Evolutionary conservation across 2,113 vertebrate species (phyloP).

Genomic region (Sardina pilchardus): DNA sequence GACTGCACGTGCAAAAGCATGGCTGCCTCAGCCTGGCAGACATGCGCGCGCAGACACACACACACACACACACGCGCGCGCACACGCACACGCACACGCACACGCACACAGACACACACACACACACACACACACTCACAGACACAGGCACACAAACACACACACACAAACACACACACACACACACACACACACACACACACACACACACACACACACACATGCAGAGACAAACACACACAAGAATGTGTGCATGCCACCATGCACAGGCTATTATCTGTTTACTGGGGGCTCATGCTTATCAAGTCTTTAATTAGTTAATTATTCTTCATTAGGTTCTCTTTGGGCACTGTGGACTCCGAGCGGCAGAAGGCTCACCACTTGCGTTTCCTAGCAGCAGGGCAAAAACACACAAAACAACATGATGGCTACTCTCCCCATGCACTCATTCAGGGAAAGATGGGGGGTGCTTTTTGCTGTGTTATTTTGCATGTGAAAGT

Average conservation of each 20-base stretch:
- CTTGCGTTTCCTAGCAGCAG: slow-evolving; percentile 52
- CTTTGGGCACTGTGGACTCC: slow-evolving; percentile 70
- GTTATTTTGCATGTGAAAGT: slow-evolving; percentile 70
- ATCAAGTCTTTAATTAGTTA: slow-evolving; percentile 75
- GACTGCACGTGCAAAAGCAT: slow-evolving; percentile 18
- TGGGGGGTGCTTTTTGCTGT: slow-evolving; percentile 44
- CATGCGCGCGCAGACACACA: background rate
- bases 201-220: background rate
- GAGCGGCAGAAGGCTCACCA: slow-evolving; percentile 62
- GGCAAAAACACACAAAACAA: slow-evolving; percentile 48
- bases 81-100: background rate
- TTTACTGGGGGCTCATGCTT: slow-evolving; percentile 65
- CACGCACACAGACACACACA: background rate
- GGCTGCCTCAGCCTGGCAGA: slow-evolving; percentile 40
- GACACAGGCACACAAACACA: background rate
- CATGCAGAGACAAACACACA: background rate
- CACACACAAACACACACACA: background rate
- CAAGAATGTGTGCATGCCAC: background rate
- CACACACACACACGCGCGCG: background rate
- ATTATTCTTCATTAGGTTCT: slow-evolving; percentile 79
- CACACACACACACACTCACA: background rate
- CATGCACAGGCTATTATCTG: slow-evolving; percentile 59
- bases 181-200: background rate
- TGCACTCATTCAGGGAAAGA: slow-evolving; percentile 58
- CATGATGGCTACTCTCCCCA: slow-evolving; percentile 56